Conservation (phyloP, 2,888 invertebrate species). For the Tinea trinotella region DNA sequence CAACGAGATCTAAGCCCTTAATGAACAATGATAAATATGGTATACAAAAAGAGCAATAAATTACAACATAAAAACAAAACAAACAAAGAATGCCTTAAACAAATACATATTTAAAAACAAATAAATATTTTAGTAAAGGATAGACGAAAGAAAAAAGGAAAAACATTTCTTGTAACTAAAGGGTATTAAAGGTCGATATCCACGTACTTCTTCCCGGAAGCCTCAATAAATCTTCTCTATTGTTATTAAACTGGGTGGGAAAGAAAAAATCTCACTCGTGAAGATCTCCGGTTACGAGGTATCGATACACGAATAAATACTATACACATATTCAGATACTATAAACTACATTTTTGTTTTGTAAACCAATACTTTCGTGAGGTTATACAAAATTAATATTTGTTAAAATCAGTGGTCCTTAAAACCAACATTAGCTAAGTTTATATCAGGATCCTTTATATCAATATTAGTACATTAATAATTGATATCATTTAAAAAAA, state of each 20-base stretch:
- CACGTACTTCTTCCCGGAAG: slow-evolving; percentile 6
- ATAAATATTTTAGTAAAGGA: neutral
- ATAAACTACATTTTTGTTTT: neutral
- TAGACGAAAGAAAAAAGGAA: neutral
- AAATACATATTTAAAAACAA: neutral
- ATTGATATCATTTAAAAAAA: too few relatives aligned
- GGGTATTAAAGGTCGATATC: slow-evolving; percentile 7
- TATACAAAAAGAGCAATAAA: too few relatives aligned
- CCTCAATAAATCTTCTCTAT: slow-evolving; percentile 52
- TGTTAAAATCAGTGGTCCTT: too few relatives aligned
- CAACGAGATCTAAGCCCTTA: too few relatives aligned
- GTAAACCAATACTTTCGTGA: too few relatives aligned
- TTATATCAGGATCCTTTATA: too few relatives aligned
- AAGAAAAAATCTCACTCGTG: slow-evolving; percentile 1
- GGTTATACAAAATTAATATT: slow-evolving; percentile 22
- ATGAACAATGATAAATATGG: neutral
- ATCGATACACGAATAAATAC: slow-evolving; percentile 34
- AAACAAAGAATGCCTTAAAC: neutral
- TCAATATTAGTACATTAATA: too few relatives aligned
- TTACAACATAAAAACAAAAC: too few relatives aligned
- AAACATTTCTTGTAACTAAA: slow-evolving; percentile 3
- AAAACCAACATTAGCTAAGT: too few relatives aligned
- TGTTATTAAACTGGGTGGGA: slow-evolving; percentile 33
- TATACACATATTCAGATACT: neutral
- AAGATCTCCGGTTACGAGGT: slow-evolving; percentile 29